These are phyloP conservation scores for Apis cerana DNA, from an alignment of 1,140 invertebrate genomes.

Conservation along the genomic window DNA sequence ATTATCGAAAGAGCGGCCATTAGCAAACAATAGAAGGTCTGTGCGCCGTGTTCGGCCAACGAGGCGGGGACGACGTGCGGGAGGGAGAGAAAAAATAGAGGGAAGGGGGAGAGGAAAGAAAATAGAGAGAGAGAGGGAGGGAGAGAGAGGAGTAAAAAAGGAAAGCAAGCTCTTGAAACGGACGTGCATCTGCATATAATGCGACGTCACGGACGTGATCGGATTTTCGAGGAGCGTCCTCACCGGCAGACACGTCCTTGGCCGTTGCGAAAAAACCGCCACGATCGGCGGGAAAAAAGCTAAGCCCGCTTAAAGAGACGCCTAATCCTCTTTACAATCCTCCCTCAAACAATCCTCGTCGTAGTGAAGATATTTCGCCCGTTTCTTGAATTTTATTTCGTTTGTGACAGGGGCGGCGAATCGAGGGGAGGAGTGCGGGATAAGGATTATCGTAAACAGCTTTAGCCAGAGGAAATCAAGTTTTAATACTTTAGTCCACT, in stretches of 20 bases:
- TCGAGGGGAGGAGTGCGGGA: no score
- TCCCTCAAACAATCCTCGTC: not conserved
- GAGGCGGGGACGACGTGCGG: not conserved
- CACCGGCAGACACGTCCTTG: conserved; percentile 16
- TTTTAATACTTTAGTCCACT: no score
- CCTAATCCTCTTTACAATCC: not conserved
- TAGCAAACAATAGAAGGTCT: conserved; percentile 46
- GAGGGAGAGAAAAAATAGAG: not conserved
- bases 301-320: not conserved
- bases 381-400: not conserved
- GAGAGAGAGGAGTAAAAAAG: conserved; percentile 16
- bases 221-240: conserved; percentile 34
- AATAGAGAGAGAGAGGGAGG: not conserved
- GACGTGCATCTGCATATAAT: conserved; percentile 60
- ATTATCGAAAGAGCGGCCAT: conserved; percentile 55
- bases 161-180: conserved; percentile 49
- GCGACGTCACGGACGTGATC: conserved; percentile 51
- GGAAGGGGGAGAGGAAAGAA: conserved; percentile 1
- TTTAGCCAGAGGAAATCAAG: no score
- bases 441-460: no score
- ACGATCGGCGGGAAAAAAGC: not conserved
- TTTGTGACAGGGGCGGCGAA: no score
- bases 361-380: not conserved
- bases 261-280: conserved; percentile 5
- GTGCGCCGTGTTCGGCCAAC: conserved; percentile 12